phyloP scores from a whole-genome alignment of 2,888 invertebrate genomes.

The Dicycla oo region DNA sequence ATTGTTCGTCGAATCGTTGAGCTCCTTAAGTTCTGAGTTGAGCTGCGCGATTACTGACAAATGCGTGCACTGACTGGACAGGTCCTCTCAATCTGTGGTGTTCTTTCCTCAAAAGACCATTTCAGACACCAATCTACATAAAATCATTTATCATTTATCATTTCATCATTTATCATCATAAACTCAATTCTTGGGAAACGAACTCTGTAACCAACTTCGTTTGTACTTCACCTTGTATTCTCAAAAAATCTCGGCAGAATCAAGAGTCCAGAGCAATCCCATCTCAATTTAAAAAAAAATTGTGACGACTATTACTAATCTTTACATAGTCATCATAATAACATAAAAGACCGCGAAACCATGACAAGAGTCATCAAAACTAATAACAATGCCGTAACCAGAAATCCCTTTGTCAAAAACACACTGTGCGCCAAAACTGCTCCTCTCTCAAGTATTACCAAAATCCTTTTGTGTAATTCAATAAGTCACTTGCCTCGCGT shows the following conservation, averaged over 20 bases:
- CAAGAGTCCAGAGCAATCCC: no score
- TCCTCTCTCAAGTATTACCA: background rate
- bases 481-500: background rate
- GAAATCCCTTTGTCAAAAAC: background rate
- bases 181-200: background rate
- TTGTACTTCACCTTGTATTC: background rate
- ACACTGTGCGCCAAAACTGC: background rate
- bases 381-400: background rate
- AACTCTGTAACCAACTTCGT: background rate
- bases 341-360: background rate
- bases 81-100: no score
- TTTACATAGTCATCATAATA: background rate
- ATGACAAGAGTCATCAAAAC: background rate
- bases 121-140: no score
- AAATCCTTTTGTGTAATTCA: slow-evolving; percentile 23
- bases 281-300: no score
- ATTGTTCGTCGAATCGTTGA: no score
- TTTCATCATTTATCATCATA: no score
- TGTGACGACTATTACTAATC: background rate
- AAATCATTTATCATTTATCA: no score
- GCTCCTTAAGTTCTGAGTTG: no score
- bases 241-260: background rate
- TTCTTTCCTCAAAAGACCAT: no score
- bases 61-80: no score
- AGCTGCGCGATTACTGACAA: no score